phyloP scores from a whole-genome alignment of 2,797 vertebrate genomes.

The Sebastes dallii region DNA sequence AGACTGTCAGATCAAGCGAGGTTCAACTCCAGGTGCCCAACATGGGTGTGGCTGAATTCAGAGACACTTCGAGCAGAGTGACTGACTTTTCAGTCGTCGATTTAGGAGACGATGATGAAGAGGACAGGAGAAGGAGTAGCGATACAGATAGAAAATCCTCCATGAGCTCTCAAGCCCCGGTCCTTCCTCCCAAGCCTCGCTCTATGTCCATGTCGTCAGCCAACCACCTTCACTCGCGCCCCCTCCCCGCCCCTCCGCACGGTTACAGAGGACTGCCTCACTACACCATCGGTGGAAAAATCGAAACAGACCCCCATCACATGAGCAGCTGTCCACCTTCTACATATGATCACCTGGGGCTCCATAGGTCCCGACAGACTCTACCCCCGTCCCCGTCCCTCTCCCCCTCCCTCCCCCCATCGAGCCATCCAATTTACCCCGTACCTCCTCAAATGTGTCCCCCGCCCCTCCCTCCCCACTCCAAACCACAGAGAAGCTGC shows the following conservation, averaged over 20 bases:
- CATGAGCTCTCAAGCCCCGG: conserved; percentile 67
- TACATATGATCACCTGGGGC: conserved; percentile 85
- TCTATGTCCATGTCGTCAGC: conserved; percentile 84
- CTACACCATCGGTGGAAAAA: conserved; percentile 76
- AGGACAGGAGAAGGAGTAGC: conserved; percentile 56
- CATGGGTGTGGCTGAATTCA: conserved; percentile 83
- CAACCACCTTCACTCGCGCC: conserved; percentile 79
- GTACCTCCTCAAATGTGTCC: conserved; percentile 78
- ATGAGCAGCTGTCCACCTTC: conserved; percentile 81
- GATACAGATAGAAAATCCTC: conserved; percentile 59
- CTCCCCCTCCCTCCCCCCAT: conserved; percentile 82
- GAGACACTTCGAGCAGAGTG: conserved; percentile 79
- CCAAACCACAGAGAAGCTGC: conserved; percentile 80
- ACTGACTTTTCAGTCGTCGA: conserved; percentile 85
- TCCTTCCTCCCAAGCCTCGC: conserved; percentile 84
- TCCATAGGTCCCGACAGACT: conserved; percentile 83
- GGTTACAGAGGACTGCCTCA: conserved; percentile 81
- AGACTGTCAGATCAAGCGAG: conserved; percentile 81
- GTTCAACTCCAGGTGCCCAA: conserved; percentile 81
- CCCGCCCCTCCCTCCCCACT: conserved; percentile 84
- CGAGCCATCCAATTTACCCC: conserved; percentile 80
- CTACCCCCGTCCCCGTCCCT: conserved; percentile 83
- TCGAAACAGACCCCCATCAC: conserved; percentile 85
- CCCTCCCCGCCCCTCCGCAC: conserved; percentile 82
- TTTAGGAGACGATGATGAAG: conserved; percentile 78